phyloP scores from a whole-genome alignment of 2,113 vertebrate species.

The Salvelinus sp. region DNA sequence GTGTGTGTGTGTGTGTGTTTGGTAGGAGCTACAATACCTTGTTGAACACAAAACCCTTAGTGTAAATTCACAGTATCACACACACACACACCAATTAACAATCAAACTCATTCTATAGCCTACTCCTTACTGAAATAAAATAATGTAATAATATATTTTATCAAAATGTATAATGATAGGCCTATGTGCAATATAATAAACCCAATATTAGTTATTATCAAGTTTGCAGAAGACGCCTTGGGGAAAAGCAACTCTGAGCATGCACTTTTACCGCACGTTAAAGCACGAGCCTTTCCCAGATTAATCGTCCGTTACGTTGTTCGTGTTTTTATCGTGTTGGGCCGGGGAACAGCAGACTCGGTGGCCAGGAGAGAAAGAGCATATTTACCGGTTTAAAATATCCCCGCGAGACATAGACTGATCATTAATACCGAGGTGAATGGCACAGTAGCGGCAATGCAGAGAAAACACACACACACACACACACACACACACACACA shows the following conservation, averaged over 20 bases:
- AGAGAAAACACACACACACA: not conserved
- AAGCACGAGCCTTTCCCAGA: conserved; percentile 12
- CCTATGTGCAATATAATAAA: no score
- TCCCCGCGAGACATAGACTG: not conserved
- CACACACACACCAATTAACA: no score
- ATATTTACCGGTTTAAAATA: not conserved
- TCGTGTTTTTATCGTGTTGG: conserved; percentile 22
- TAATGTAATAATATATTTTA: no score
- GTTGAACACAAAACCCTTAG: no score
- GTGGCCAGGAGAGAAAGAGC: conserved; percentile 1
- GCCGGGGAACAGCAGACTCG: conserved; percentile 7
- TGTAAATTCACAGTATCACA: no score
- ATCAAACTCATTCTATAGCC: no score
- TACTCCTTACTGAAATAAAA: no score
- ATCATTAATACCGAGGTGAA: not conserved
- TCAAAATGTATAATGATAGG: no score
- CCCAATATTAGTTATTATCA: no score
- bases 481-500: not conserved
- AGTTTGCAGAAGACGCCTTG: not conserved
- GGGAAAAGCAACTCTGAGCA: conserved; percentile 54
- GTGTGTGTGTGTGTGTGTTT: not conserved
- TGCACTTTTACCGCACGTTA: conserved; percentile 36
- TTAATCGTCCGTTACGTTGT: conserved; percentile 24
- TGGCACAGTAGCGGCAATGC: not conserved
- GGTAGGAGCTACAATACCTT: no score